phyloP scores from a whole-genome alignment of 2,888 invertebrate species.

The Thysanoteuthis rhombus region DNA sequence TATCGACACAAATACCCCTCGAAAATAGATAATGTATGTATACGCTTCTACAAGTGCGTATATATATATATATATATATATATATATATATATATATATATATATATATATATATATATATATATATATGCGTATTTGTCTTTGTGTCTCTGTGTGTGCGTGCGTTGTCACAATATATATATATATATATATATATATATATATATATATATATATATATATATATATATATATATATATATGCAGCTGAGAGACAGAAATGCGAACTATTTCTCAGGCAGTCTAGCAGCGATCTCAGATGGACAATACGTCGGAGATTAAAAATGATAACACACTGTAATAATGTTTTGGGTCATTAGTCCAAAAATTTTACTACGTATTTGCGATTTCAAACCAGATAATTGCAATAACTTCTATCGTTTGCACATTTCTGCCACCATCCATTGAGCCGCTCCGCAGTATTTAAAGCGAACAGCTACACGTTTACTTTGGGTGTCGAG shows the following conservation, averaged over 20 bases:
- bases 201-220: background rate
- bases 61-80: background rate
- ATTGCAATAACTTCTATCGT: background rate
- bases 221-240: background rate
- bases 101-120: background rate
- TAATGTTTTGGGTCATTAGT: background rate
- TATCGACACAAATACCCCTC: too few relatives aligned
- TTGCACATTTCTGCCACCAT: background rate
- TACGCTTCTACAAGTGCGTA: background rate
- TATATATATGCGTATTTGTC: background rate
- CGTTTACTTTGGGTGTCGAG: rapidly evolving
- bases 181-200: background rate
- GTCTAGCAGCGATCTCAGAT: background rate
- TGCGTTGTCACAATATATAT: background rate
- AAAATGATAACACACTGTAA: background rate
- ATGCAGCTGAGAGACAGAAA: too few relatives aligned
- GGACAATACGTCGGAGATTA: background rate
- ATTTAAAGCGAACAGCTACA: background rate
- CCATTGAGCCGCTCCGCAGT: background rate
- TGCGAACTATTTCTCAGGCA: background rate
- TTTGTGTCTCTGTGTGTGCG: background rate
- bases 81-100: background rate
- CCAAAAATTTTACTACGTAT: background rate
- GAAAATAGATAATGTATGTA: background rate
- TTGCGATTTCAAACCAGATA: background rate